Conservation (phyloP, 2,888 invertebrate genomes). For the Zygogramma bicolorata region DNA sequence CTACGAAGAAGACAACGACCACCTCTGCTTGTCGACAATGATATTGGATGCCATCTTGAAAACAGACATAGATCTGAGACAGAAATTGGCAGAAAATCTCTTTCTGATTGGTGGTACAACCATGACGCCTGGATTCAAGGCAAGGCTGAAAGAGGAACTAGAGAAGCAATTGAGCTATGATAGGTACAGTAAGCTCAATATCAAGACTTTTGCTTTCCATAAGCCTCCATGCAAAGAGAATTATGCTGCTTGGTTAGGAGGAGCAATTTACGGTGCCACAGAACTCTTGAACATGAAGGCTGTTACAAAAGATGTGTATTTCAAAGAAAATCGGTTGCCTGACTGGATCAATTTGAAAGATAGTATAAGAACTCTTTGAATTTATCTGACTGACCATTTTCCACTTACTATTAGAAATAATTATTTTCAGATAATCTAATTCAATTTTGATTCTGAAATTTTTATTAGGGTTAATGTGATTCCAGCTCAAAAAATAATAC, state of each 20-base stretch:
- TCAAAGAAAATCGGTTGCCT: conserved; percentile 77
- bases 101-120: conserved; percentile 89
- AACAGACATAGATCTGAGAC: conserved; percentile 87
- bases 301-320: conserved; percentile 80
- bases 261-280: conserved; percentile 82
- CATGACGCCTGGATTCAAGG: conserved; percentile 85
- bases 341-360: conserved; percentile 84
- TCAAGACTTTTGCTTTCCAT: conserved; percentile 84
- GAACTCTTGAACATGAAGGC: conserved; percentile 79
- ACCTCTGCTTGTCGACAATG: conserved; percentile 84
- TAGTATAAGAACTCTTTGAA: conserved; percentile 67
- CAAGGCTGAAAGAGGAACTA: conserved; percentile 84
- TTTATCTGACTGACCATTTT: no score
- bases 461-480: no score
- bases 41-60: conserved; percentile 85
- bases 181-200: conserved; percentile 74
- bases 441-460: no score
- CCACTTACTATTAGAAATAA: no score
- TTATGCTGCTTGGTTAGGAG: conserved; percentile 89
- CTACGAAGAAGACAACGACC: conserved; percentile 87
- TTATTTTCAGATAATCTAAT: no score
- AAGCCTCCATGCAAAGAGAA: conserved; percentile 83
- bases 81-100: conserved; percentile 83
- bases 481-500: no score
- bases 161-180: conserved; percentile 73